phyloP scores from a whole-genome alignment of 2,888 invertebrate species.

The Neelides folsomi region DNA sequence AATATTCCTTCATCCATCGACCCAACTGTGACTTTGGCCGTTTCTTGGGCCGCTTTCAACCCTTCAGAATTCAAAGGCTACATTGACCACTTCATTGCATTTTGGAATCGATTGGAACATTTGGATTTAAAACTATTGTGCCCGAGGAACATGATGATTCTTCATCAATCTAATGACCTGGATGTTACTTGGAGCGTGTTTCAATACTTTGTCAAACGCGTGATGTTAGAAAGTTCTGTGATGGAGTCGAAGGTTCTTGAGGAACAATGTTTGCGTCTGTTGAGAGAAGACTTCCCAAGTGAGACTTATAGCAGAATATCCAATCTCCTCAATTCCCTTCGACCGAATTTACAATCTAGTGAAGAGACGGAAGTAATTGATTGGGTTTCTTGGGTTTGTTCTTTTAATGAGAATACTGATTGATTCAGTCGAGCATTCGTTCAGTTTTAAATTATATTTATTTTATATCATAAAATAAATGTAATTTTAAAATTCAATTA shows the following conservation, averaged over 20 bases:
- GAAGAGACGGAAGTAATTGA: constrained; percentile 24
- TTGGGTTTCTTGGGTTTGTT: constrained; percentile 29
- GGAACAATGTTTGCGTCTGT: constrained; percentile 19
- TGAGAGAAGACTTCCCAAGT: constrained; percentile 21
- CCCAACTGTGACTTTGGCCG: constrained; percentile 16
- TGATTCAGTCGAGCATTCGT: neutral
- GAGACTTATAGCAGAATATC: constrained; percentile 13
- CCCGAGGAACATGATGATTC: constrained; percentile 22
- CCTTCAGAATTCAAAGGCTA: constrained; percentile 1
- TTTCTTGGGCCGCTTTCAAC: constrained; percentile 17
- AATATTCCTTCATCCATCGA: constrained; percentile 6
- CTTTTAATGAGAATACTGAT: constrained; percentile 15
- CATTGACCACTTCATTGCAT: constrained; percentile 8
- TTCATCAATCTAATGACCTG: constrained; percentile 11
- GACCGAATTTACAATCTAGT: constrained; percentile 9
- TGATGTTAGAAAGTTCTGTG: constrained; percentile 14
- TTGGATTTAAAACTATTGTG: constrained; percentile 19
- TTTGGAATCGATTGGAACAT: constrained; percentile 12
- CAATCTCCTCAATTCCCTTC: constrained; percentile 13
- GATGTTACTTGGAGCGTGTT: constrained; percentile 17
- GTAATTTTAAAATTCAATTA: too few species aligned
- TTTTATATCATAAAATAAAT: too few species aligned
- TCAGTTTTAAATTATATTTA: too few species aligned
- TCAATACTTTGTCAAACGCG: constrained; percentile 8
- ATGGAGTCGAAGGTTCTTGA: constrained; percentile 15